phyloP scores from a whole-genome alignment of 1,140 invertebrate genomes.

The Sycophila sp. region DNA sequence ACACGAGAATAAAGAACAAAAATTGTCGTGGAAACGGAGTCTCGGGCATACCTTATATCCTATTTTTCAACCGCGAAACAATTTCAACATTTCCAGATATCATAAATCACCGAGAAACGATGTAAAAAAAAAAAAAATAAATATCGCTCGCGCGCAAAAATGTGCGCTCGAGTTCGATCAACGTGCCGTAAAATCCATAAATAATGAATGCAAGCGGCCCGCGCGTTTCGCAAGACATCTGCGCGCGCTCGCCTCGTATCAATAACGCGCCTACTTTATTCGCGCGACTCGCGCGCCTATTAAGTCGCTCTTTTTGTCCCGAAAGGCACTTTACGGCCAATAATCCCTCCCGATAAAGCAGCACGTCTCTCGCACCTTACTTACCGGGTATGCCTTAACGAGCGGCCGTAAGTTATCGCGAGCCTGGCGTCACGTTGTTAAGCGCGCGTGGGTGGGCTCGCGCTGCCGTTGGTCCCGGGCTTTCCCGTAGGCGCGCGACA shows the following conservation, averaged over 20 bases:
- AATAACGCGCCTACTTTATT: conserved; percentile 13
- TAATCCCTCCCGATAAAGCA: conserved; percentile 24
- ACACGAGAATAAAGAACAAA: too few relatives aligned
- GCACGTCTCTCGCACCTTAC: background rate
- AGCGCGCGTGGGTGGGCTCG: background rate
- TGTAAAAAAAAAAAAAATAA: too few relatives aligned
- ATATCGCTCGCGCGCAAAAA: too few relatives aligned
- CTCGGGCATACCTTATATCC: too few relatives aligned
- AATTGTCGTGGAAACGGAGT: too few relatives aligned
- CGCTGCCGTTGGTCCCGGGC: background rate
- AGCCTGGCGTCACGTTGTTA: background rate
- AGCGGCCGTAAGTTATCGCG: conserved; percentile 1
- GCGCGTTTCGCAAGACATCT: background rate
- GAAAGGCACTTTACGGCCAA: conserved; percentile 24
- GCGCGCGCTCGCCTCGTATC: background rate
- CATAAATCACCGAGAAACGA: too few relatives aligned
- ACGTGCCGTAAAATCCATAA: background rate
- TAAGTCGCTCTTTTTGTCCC: background rate
- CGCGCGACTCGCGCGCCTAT: background rate
- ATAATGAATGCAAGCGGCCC: background rate
- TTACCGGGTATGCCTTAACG: conserved; percentile 7
- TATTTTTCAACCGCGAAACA: too few relatives aligned
- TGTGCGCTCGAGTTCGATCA: too few relatives aligned
- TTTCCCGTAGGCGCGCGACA: background rate
- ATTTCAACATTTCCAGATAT: too few relatives aligned